Percentiles rank a stretch among this genome's conserved stretches.
These are phyloP conservation scores for Pitangus sulphuratus DNA, from an alignment of 2,797 vertebrate genomes.

Conservation along the genomic window DNA sequence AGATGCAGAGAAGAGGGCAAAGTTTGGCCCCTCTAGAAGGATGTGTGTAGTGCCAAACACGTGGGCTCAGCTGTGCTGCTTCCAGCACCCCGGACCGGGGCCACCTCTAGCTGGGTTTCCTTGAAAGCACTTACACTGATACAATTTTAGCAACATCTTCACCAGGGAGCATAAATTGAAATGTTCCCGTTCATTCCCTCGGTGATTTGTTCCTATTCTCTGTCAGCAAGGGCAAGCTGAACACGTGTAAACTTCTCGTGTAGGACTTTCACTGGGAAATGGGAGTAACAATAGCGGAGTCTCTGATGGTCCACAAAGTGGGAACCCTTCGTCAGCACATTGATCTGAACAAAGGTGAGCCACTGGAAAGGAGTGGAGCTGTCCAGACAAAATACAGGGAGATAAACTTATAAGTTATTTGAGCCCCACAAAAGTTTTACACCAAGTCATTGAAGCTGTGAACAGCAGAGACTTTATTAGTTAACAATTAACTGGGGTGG, in stretches of 20 bases:
- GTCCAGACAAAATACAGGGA: neutral
- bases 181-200: neutral
- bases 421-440: neutral
- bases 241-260: neutral
- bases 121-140: neutral
- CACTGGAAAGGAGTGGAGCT: neutral
- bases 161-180: neutral
- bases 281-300: neutral
- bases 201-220: neutral
- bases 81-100: neutral
- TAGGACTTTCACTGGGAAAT: neutral
- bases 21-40: neutral
- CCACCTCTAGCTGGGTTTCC: neutral
- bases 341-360: neutral
- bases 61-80: neutral
- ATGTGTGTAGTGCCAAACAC: neutral
- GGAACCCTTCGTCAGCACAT: neutral
- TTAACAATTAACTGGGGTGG: neutral
- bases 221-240: neutral
- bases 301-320: neutral
- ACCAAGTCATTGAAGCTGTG: neutral
- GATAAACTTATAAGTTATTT: neutral
- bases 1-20: constrained; percentile 19
- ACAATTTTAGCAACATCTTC: constrained; percentile 2
- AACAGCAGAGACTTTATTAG: neutral